Evolutionary conservation across 2,797 vertebrate genomes (phyloP), one percentile per base, ranked within the genome.

Genomic region (Molothrus aeneus): DNA sequence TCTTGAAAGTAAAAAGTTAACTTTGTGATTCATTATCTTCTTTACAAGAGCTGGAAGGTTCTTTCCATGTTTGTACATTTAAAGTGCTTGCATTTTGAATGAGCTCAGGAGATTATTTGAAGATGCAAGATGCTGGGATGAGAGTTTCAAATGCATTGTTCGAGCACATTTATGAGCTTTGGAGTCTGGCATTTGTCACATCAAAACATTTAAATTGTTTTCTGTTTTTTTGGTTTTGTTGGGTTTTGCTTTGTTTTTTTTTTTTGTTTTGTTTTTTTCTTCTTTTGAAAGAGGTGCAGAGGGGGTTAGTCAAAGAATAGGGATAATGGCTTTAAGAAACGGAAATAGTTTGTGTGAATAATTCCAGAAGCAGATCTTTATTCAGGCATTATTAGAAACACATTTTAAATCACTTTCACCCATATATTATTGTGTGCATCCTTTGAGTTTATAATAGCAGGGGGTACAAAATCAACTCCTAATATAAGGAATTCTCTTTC

Each of bases 1-100:
- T 88, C 87, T 86, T 81, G 82, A 92, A 94, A 96, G 87, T 56
- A 68, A 48, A 45, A 94, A 77, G 85, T 95, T 84, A 77, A 65
- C 77, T 91, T 79, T 53, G 54, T 92, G 87, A 86, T 95, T 92
- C 51, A 24, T 93, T 86, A 77, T 90, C 77, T 86, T 70, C 40
- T 81, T 61, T 70, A 42, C 1, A 31, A 77, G 56, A 64, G 48
- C 88, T 85, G 48, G 73, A 64, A 90, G 71, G 51, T 81, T 94
- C 69, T 69, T 71, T 40, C 69, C 0, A 0, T 75, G 72, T 90
- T 85, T 80, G 54, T 57, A 64, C 5, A 3, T 83, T 90, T 90
- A 54, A 90, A 80, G 53, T 70, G 40, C 65, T 78, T 83, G 43
- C 43, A 34, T 90, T 95, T 82, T 80, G 80, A 84, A 92, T 75